These are phyloP conservation scores for Heterodera carotae DNA, from an alignment of 1,140 invertebrate genomes.

Conservation along the genomic window DNA sequence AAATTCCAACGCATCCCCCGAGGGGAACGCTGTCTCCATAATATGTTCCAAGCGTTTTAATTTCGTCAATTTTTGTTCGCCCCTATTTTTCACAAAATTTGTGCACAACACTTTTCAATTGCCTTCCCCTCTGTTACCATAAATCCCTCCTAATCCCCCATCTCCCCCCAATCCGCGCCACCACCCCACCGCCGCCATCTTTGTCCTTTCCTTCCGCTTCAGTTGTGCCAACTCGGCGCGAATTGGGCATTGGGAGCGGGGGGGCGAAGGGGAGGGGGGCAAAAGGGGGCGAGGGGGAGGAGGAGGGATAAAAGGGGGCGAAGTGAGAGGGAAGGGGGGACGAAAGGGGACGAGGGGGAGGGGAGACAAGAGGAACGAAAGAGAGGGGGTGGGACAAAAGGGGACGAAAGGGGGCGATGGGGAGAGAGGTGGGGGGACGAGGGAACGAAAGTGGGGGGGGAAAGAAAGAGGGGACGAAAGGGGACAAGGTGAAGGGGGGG, in stretches of 20 bases:
- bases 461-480: too few relatives aligned
- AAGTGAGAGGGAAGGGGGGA: not conserved
- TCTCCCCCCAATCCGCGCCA: slow-evolving; percentile 14
- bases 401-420: not conserved
- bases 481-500: not conserved
- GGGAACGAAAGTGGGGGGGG: too few relatives aligned
- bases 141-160: not conserved
- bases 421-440: not conserved
- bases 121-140: too few relatives aligned
- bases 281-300: too few relatives aligned
- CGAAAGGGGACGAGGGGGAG: too few relatives aligned
- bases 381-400: too few relatives aligned
- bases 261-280: not conserved
- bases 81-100: not conserved
- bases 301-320: not conserved
- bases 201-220: slow-evolving; percentile 15
- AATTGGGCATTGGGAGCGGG: not conserved
- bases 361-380: too few relatives aligned
- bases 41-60: not conserved
- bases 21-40: not conserved
- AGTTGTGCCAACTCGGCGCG: not conserved
- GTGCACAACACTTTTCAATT: not conserved
- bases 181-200: not conserved
- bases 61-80: not conserved
- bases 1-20: not conserved